Percentiles rank a stretch among this genome's conserved stretches.
Evolutionary conservation across 2,888 invertebrate genomes (phyloP).

Genomic region (Phalangium opilio): DNA sequence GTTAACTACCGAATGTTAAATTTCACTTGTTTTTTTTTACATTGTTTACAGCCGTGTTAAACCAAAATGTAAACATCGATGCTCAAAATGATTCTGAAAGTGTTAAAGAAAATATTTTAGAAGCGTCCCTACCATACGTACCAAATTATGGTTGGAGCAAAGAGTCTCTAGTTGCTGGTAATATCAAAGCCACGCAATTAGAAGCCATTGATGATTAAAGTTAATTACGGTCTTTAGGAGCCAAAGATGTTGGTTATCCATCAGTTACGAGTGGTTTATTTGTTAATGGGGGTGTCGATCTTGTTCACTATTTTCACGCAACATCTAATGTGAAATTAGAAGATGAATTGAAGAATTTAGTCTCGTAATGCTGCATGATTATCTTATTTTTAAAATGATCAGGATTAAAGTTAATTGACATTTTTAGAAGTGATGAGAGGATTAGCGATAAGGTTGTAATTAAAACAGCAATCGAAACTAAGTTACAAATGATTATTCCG

Average conservation of each 20-base stretch:
- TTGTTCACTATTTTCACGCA: conserved; percentile 53
- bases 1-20: no score
- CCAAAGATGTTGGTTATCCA: conserved; percentile 63
- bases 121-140: conserved; percentile 60
- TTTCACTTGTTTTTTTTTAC: no score
- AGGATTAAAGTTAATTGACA: no score
- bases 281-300: conserved; percentile 62
- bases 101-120: conserved; percentile 42
- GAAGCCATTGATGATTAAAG: no score
- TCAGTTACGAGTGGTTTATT: conserved; percentile 70
- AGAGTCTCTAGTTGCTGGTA: conserved; percentile 45
- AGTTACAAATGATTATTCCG: conserved; percentile 65
- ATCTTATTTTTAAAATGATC: no score
- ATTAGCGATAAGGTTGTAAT: conserved; percentile 25
- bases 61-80: background rate
- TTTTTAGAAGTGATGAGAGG: no score
- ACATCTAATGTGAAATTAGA: conserved; percentile 57
- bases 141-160: conserved; percentile 65
- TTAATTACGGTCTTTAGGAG: conserved; percentile 55
- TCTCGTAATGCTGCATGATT: background rate
- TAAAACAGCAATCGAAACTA: conserved; percentile 53
- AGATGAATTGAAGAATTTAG: conserved; percentile 41
- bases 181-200: no score
- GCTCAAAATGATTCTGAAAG: background rate
- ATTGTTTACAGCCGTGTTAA: no score